Evolutionary conservation across 2,888 invertebrate species (phyloP), one percentile per base, ranked within the genome.

Genomic region (Microctonus hyperodae): DNA sequence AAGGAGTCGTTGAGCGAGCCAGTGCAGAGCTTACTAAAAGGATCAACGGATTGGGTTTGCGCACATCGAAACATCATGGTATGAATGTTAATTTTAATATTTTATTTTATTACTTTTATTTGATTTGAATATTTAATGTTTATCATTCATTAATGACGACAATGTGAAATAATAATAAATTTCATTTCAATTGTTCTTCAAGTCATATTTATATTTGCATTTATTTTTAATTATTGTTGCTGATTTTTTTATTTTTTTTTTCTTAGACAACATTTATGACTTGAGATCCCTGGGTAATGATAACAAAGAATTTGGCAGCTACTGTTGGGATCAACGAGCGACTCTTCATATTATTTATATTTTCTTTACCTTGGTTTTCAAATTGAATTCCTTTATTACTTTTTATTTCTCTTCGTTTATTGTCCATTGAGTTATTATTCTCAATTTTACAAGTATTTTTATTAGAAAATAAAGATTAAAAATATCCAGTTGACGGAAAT

Each of bases 1-100:
- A 94, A 85, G 94, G 94, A 80, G 94, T 95, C 81, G 95, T 95
- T 85, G 95, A 95, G 88, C 90, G 95, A 80, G 95, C 95, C 79
- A 94, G 94, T 76, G 95, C 95, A 73, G 95, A 95, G 86, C 88
- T 95, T 73, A 92, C 94, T 76, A 94, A 95, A 82, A 90, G 95
- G 80, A 95, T 95, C 85, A 95, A 93, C 80, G 94, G 94, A 70
- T 87, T 94, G 76, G 90, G 91, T 63, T 85, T 92, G 80, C 90
- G 92, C 75, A 89, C 88, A 67, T 87, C 88, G 72, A 88, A 88
- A 72, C 84, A 85, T 73, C 83, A 84, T 78, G 81, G 80, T 80
- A 72, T 69, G 77, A 35, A 28, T 11, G 10, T 23, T n/a, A 40
- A n/a, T n/a, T n/a, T n/a, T n/a, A n/a, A n/a, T n/a, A n/a, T n/a